phyloP scores from a whole-genome alignment of 2,888 invertebrate genomes.

The Dusona sp. region DNA sequence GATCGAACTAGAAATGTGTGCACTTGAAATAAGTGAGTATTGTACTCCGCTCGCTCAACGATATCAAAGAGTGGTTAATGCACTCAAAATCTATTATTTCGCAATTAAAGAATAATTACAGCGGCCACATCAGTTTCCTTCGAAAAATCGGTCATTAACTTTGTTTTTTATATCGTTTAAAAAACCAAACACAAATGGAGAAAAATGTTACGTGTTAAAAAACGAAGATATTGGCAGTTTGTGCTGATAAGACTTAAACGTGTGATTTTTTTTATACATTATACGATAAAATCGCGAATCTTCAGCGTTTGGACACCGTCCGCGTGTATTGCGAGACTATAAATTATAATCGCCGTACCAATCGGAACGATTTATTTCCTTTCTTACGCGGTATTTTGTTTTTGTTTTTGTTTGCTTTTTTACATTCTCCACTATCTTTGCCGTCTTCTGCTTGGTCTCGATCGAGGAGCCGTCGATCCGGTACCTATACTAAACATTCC shows the following conservation, averaged over 20 bases:
- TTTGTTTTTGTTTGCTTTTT: slow-evolving; percentile 60
- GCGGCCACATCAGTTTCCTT: background rate
- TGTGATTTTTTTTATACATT: background rate
- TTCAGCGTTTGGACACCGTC: slow-evolving; percentile 20
- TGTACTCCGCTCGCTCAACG: background rate
- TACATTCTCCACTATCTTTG: slow-evolving; percentile 84
- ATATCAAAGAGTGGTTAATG: background rate
- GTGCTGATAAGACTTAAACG: slow-evolving; percentile 31
- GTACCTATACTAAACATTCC: slow-evolving; percentile 86
- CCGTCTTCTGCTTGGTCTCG: slow-evolving; percentile 82
- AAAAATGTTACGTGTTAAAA: slow-evolving; percentile 1
- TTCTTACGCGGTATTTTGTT: background rate
- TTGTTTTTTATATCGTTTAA: slow-evolving; percentile 1
- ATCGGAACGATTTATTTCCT: slow-evolving; percentile 18
- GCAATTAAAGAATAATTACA: background rate
- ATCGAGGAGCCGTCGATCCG: slow-evolving; percentile 83
- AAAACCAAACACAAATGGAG: slow-evolving; percentile 11
- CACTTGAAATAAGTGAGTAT: background rate
- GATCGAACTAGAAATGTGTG: background rate
- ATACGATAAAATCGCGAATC: slow-evolving; percentile 39
- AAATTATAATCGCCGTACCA: slow-evolving; percentile 31
- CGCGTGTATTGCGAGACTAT: slow-evolving; percentile 27
- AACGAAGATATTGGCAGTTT: slow-evolving; percentile 51
- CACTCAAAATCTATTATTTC: background rate
- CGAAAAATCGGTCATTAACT: background rate